Percentiles rank a stretch among this genome's conserved stretches.
These are phyloP conservation scores for Halictus quadricinctus DNA, from an alignment of 2,888 invertebrate genomes.

Conservation along the genomic window DNA sequence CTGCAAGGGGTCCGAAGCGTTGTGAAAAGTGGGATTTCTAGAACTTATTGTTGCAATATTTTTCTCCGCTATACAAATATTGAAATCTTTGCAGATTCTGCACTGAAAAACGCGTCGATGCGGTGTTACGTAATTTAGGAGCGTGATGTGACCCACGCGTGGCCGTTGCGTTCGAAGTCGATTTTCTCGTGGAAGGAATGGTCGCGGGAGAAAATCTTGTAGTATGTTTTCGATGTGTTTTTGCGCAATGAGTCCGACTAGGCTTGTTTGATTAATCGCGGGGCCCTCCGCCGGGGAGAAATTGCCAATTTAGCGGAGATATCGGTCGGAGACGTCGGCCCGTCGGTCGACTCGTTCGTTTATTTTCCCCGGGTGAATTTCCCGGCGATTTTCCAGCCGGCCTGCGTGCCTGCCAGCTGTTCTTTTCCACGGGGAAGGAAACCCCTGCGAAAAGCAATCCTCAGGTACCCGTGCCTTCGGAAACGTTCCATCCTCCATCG, in stretches of 20 bases:
- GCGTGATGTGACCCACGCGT: no score
- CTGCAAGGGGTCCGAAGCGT: no score
- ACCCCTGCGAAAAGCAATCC: constrained; percentile 33
- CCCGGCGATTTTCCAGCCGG: not conserved
- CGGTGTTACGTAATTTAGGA: not conserved
- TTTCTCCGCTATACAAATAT: no score
- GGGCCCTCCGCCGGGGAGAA: not conserved
- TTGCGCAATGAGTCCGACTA: not conserved
- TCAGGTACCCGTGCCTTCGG: constrained; percentile 16
- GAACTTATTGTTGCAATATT: no score
- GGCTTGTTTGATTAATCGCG: not conserved
- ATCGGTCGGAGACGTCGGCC: not conserved
- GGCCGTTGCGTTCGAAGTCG: not conserved
- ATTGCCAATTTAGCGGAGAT: constrained; percentile 22
- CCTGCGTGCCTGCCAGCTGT: constrained; percentile 24
- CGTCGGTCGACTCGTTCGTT: constrained; percentile 22
- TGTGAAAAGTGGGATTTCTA: no score
- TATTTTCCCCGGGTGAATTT: constrained; percentile 29
- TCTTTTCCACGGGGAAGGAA: constrained; percentile 40
- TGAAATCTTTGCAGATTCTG: no score
- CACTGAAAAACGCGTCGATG: not conserved
- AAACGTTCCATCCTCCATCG: constrained; percentile 32
- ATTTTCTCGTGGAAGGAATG: not conserved
- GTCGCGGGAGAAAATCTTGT: not conserved
- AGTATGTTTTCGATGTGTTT: no score